A percentile compares a stretch with the other conserved stretches of the same genome.
phyloP scores from a whole-genome alignment of 92 coral and sea anemone genomes.

The Porites lobata region DNA sequence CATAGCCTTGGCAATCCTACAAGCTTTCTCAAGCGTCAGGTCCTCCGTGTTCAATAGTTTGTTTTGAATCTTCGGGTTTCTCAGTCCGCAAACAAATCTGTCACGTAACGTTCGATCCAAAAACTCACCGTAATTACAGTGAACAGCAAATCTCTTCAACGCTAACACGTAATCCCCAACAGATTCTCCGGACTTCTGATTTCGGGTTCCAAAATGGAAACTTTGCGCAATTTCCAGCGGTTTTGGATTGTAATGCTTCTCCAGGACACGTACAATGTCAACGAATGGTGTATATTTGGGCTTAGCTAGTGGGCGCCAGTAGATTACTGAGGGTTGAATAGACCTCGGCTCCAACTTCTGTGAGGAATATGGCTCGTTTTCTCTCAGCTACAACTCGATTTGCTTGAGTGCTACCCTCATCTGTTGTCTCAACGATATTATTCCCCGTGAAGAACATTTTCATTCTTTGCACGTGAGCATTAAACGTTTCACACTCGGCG shows the following conservation, averaged over 20 bases:
- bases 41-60: constrained; percentile 43
- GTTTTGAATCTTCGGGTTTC: constrained; percentile 54
- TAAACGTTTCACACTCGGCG: too few relatives aligned
- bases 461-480: too few relatives aligned
- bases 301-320: constrained; percentile 40
- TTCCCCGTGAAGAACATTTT: too few relatives aligned
- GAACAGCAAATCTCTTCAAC: constrained; percentile 63
- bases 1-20: constrained; percentile 60
- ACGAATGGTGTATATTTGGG: constrained; percentile 17
- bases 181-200: constrained; percentile 57
- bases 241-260: neutral
- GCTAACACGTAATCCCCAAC: constrained; percentile 54
- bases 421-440: too few relatives aligned
- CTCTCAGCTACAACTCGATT: constrained; percentile 35
- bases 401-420: too few relatives aligned
- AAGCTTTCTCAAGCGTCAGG: neutral
- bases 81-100: neutral
- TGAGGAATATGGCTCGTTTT: constrained; percentile 53
- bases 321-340: constrained; percentile 60
- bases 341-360: constrained; percentile 12
- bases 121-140: constrained; percentile 68
- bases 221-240: constrained; percentile 51
- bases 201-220: constrained; percentile 62
- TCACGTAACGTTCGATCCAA: constrained; percentile 11
- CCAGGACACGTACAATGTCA: neutral